phyloP scores from a whole-genome alignment of 2,113 vertebrate species.

The Gavia stellata region DNA sequence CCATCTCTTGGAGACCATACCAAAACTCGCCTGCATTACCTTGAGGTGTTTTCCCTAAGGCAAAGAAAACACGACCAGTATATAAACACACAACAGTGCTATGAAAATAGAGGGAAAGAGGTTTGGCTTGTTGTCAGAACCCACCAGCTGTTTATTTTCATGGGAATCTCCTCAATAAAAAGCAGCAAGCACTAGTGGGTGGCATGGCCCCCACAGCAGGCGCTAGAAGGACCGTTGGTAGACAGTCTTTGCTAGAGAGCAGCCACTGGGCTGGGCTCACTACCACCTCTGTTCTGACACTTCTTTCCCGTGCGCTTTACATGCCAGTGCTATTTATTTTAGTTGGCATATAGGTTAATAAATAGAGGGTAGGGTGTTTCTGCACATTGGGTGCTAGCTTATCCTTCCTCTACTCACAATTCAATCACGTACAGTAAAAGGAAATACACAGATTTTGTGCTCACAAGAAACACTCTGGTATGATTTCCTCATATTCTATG shows the following conservation, averaged over 20 bases:
- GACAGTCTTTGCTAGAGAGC: neutral
- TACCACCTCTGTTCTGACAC: neutral
- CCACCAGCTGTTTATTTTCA: neutral
- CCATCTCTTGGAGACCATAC: neutral
- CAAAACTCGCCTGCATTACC: neutral
- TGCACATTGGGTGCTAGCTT: neutral
- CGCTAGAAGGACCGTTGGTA: neutral
- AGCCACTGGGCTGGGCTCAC: neutral
- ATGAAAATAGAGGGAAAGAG: neutral
- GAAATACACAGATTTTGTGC: neutral
- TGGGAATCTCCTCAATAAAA: neutral
- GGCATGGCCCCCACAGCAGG: too few relatives aligned
- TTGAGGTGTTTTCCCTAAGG: neutral
- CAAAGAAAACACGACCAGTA: neutral
- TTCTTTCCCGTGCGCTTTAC: neutral
- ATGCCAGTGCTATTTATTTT: neutral
- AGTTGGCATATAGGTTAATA: neutral
- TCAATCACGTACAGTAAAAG: neutral
- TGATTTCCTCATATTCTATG: neutral
- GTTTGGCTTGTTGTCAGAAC: neutral
- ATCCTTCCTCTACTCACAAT: neutral
- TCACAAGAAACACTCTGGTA: neutral
- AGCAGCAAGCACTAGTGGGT: neutral
- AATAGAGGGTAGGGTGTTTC: neutral
- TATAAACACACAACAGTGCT: neutral